Percentiles rank a stretch among this genome's conserved stretches.
These are phyloP conservation scores for Lithobius niger DNA, from an alignment of 1,140 invertebrate genomes.

Conservation along the genomic window DNA sequence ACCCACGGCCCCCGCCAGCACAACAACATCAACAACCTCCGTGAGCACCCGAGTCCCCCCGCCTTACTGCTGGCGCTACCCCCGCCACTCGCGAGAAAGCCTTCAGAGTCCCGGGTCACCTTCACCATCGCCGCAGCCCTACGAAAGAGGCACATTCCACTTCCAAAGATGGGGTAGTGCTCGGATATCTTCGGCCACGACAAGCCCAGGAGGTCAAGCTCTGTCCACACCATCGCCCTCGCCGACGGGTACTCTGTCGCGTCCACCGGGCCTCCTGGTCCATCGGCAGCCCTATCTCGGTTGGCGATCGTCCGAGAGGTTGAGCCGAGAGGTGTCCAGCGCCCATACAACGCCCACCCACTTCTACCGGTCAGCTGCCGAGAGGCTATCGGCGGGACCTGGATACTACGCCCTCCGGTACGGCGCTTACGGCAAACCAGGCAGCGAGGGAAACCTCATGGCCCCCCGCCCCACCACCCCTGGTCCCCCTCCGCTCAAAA, in stretches of 20 bases:
- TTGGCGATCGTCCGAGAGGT: conserved; percentile 73
- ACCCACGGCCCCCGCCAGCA: neutral
- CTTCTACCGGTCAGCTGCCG: conserved; percentile 56
- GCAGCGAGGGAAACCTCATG: conserved; percentile 1
- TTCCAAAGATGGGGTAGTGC: conserved; percentile 75
- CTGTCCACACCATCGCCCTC: conserved; percentile 17
- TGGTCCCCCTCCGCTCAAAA: neutral
- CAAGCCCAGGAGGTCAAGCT: no score
- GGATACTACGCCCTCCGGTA: conserved; percentile 6
- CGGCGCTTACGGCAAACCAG: neutral
- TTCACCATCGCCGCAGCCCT: conserved; percentile 16
- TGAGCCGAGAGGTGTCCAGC: conserved; percentile 41
- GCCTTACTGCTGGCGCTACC: conserved; percentile 5
- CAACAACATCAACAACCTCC: neutral
- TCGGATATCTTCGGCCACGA: conserved; percentile 55
- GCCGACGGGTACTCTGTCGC: neutral
- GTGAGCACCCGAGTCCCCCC: neutral
- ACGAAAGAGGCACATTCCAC: conserved; percentile 18
- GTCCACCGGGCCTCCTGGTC: conserved; percentile 4
- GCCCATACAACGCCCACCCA: conserved; percentile 15
- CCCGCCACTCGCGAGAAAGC: conserved; percentile 19
- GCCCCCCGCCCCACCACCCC: neutral
- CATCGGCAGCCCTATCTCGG: conserved; percentile 61
- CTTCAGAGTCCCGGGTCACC: conserved; percentile 23
- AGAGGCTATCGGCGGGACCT: conserved; percentile 30